Base-by-base conservation (phyloP, 2,113 vertebrate genomes). In the Aldabrachelys gigantea region DNA sequence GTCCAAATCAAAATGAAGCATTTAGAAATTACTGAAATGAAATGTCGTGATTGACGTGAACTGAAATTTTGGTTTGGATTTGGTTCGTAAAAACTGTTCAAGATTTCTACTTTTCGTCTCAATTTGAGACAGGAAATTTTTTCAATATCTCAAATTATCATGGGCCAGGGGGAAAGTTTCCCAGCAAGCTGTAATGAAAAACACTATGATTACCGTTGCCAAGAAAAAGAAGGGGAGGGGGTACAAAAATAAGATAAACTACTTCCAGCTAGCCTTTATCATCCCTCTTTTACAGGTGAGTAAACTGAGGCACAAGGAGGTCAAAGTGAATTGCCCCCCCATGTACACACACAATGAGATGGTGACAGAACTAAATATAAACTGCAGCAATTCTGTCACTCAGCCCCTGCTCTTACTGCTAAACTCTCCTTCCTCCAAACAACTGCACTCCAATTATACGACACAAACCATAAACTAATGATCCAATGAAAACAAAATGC, bases 201-300 rank as follows among this genome's bases (percentile, higher is more conserved):
- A 84, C 19, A 62, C 0, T 0, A 2, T 0, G 0, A 80, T 83
- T 80, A 47, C 72, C 14, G 31, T 75, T 80, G 65, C 53, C 27
- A 22, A 56, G 11, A 31, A 82, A 49, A 85, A 3, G 5, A 57
- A 44, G 35, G 2, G 8, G 88, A 85, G n/a, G 19, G 35, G 65
- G 4, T 19, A 72, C 35, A 72, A 72, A 88, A 90, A 82, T 76
- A 24, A 78, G 88, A 54, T 13, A 0, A 1, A 53, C 10, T 2
- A 9, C 76, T 80, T 75, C 22, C 19, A 80, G 24, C 6, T 44
- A 82, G 53, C 50, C 57, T 38, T 78, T 29, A 78, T 29, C 5
- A 27, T 47, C 41, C 41, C 41, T 47, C 22, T 78, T 76, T 78
- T 78, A 78, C 41, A 78, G 41, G 11, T 47, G 25, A 13, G 41